Percentiles rank a stretch among this genome's conserved stretches.
phyloP scores from a whole-genome alignment of 2,888 invertebrate genomes.

The Scaptomyza flava region DNA sequence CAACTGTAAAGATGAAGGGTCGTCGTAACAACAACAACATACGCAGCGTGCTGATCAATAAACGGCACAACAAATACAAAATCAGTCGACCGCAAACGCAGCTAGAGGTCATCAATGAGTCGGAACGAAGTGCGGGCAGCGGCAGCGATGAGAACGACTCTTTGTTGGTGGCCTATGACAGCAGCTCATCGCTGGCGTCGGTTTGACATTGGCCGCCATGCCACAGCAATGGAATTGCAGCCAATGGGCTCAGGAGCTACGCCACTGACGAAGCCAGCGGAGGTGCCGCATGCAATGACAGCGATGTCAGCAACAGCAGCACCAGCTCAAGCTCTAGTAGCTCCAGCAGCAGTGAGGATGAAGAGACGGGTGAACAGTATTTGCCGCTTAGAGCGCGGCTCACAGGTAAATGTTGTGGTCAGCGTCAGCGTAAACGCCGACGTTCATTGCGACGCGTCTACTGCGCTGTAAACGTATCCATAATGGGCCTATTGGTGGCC shows the following conservation, averaged over 20 bases:
- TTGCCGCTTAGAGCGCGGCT: constrained; percentile 52
- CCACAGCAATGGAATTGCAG: constrained; percentile 74
- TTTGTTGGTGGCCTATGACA: constrained; percentile 84
- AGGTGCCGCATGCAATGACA: constrained; percentile 20
- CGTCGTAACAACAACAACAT: constrained; percentile 80
- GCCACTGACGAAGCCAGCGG: constrained; percentile 20
- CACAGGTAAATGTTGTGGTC: constrained; percentile 78
- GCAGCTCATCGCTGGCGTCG: constrained; percentile 83
- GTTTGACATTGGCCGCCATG: constrained; percentile 84
- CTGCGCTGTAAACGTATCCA: constrained; percentile 81
- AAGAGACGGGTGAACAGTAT: constrained; percentile 48
- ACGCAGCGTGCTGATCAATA: constrained; percentile 81
- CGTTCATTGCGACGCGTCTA: constrained; percentile 83
- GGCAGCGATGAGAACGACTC: constrained; percentile 85
- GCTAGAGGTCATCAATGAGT: constrained; percentile 83
- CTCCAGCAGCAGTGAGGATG: constrained; percentile 24
- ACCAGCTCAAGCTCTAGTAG: constrained; percentile 20
- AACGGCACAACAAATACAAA: constrained; percentile 83
- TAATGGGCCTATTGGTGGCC: constrained; percentile 82
- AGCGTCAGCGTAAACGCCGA: constrained; percentile 75
- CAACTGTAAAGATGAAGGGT: constrained; percentile 42
- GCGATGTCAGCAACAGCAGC: constrained; percentile 16
- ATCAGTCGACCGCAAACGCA: constrained; percentile 81
- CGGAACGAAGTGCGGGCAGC: constrained; percentile 83
- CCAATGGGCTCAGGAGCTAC: constrained; percentile 46